Conservation (phyloP, 2,113 vertebrate species). For the Urocitellus parryii region DNA sequence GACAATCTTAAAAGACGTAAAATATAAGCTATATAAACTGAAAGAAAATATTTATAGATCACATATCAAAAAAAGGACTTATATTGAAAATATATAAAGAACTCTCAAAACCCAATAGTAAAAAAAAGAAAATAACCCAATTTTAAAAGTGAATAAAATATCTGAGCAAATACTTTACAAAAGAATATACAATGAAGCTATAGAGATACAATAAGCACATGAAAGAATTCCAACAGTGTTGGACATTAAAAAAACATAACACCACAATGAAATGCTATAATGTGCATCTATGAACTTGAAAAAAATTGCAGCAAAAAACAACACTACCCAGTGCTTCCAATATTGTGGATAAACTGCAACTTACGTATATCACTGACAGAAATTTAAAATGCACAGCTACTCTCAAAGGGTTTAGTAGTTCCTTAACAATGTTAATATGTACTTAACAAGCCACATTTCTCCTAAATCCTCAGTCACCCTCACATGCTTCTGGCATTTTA, state of each 20-base stretch:
- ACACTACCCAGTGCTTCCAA: background rate
- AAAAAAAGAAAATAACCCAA: background rate
- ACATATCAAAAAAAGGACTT: background rate
- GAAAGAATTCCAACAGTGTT: background rate
- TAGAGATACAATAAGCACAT: background rate
- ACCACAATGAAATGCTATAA: background rate
- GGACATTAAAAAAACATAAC: background rate
- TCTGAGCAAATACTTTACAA: slow-evolving; percentile 25
- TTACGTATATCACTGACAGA: background rate
- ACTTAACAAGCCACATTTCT: background rate
- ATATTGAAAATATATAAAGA: background rate
- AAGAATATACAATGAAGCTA: background rate
- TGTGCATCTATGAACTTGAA: background rate
- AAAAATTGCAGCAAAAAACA: background rate
- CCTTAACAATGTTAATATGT: background rate
- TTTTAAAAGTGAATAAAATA: background rate
- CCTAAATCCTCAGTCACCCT: background rate
- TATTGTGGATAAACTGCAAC: background rate
- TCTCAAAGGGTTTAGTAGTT: background rate
- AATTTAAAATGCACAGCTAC: slow-evolving; percentile 4
- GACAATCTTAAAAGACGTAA: background rate
- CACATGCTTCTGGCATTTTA: background rate
- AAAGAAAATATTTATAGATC: slow-evolving; percentile 15
- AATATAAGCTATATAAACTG: background rate
- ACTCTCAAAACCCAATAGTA: background rate